These are phyloP conservation scores for Brachionus angularis DNA, from an alignment of 1,140 invertebrate genomes.

Conservation along the genomic window DNA sequence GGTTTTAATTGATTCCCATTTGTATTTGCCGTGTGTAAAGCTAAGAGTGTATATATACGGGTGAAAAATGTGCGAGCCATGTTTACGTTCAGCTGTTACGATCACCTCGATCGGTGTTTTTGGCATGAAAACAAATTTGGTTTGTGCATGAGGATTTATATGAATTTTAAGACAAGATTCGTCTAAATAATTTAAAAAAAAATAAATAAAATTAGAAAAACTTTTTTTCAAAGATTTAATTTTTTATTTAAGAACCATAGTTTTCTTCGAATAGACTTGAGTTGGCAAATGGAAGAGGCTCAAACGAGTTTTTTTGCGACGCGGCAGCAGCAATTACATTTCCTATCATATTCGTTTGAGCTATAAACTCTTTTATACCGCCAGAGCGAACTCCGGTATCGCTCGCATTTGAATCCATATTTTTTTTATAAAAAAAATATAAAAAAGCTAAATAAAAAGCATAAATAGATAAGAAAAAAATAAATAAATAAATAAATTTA, in stretches of 20 bases:
- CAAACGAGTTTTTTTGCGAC: conserved; percentile 36
- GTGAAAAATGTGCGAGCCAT: conserved; percentile 40
- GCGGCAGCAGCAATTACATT: conserved; percentile 40
- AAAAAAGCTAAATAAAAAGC: too few species aligned
- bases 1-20: conserved; percentile 24
- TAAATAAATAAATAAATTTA: too few species aligned
- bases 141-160: background rate
- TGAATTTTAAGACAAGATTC: background rate
- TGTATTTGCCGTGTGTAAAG: background rate
- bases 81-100: conserved; percentile 34
- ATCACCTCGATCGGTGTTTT: background rate
- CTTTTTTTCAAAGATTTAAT: background rate
- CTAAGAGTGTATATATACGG: conserved; percentile 41
- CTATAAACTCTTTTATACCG: conserved; percentile 21
- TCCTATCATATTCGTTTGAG: conserved; percentile 30
- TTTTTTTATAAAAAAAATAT: too few species aligned
- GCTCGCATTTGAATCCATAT: background rate
- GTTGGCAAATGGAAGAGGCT: conserved; percentile 36
- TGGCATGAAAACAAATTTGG: conserved; percentile 11
- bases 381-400: background rate
- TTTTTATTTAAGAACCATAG: conserved; percentile 5
- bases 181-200: background rate
- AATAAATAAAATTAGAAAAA: background rate
- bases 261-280: conserved; percentile 29
- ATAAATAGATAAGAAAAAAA: too few species aligned